Conservation (phyloP, 2,113 vertebrate genomes). For the Coptodon rendalli region DNA sequence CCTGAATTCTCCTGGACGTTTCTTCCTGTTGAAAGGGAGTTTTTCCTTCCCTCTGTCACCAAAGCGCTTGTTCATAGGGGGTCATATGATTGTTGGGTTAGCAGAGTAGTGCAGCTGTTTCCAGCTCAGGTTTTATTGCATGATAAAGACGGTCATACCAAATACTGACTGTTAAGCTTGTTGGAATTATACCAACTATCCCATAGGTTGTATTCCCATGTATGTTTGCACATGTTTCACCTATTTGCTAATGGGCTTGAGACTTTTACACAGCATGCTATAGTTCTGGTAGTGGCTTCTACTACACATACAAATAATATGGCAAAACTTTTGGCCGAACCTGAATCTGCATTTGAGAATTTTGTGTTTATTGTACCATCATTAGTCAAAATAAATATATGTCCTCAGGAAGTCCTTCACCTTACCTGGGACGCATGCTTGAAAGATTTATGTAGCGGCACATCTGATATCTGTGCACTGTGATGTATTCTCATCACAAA, state of each 20-base stretch:
- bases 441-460: neutral
- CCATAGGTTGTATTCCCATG: neutral
- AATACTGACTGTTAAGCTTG: neutral
- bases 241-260: neutral
- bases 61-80: neutral
- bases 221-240: neutral
- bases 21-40: neutral
- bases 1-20: neutral
- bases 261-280: neutral
- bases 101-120: neutral
- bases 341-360: neutral
- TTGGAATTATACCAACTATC: neutral
- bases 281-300: fast-evolving
- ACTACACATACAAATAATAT: neutral
- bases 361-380: neutral
- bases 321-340: fast-evolving
- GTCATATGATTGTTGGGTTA: neutral
- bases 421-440: neutral
- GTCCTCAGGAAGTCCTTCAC: neutral
- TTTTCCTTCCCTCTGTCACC: neutral
- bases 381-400: neutral
- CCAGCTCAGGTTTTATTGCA: neutral
- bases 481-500: neutral
- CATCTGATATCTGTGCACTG: neutral
- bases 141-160: neutral